phyloP scores from a whole-genome alignment of 1,140 invertebrate species.

The Hyphantria cunea region DNA sequence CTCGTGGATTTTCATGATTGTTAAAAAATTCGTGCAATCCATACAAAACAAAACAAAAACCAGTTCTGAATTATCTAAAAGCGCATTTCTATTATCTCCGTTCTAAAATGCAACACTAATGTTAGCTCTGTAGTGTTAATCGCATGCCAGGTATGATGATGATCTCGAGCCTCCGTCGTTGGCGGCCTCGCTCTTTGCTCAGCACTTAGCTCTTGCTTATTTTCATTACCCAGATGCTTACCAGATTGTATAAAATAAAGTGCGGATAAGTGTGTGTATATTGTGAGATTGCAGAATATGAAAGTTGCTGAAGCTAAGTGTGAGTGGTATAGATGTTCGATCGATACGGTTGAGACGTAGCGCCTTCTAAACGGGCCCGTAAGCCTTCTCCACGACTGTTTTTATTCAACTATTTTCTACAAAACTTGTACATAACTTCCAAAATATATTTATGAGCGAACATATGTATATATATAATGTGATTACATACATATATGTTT shows the following conservation, averaged over 20 bases:
- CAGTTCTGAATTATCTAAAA: constrained; percentile 48
- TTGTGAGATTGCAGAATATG: constrained; percentile 38
- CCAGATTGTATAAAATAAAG: background rate
- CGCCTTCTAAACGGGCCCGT: constrained; percentile 16
- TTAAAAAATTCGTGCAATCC: constrained; percentile 49
- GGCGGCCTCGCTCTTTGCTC: no score
- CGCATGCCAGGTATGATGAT: constrained; percentile 41
- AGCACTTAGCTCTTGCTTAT: no score
- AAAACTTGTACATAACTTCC: no score
- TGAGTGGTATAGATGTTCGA: constrained; percentile 34
- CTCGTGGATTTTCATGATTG: constrained; percentile 49
- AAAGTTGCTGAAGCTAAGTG: constrained; percentile 46
- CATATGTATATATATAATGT: no score
- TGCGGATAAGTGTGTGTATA: constrained; percentile 20
- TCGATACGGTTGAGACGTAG: constrained; percentile 29
- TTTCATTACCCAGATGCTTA: no score
- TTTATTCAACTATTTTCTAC: no score
- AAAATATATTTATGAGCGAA: no score
- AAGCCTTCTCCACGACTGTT: constrained; percentile 21
- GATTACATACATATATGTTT: no score
- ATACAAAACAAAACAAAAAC: constrained; percentile 36
- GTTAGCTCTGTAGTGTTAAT: constrained; percentile 47
- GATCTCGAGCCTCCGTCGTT: no score
- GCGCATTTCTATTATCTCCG: constrained; percentile 47
- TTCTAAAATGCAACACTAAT: constrained; percentile 50